Evolutionary conservation across 2,888 invertebrate species (phyloP).

Genomic region (Ochropleura plecta): DNA sequence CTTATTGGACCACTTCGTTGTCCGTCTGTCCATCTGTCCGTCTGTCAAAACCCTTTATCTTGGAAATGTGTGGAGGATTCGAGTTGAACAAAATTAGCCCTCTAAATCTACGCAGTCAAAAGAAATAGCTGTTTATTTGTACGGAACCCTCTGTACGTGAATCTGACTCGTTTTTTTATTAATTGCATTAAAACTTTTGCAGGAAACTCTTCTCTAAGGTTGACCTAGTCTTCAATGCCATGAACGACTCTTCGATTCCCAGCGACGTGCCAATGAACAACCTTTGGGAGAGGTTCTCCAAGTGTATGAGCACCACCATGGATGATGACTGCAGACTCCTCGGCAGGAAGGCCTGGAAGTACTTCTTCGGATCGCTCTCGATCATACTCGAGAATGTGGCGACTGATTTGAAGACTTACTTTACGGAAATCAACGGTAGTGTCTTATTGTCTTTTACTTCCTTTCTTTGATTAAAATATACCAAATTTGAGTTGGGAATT

Average conservation of each 20-base stretch:
- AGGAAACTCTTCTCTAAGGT: constrained; percentile 81
- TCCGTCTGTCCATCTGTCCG: no score
- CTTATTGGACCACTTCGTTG: no score
- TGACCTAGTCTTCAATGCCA: constrained; percentile 78
- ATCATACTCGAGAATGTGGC: constrained; percentile 76
- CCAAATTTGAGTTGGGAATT: neutral
- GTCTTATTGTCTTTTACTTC: no score
- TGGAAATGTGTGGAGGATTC: no score
- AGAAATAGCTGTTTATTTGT: no score
- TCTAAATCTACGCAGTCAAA: no score
- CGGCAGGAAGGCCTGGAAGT: constrained; percentile 76
- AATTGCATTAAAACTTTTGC: constrained; percentile 42
- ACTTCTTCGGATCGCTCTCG: constrained; percentile 79
- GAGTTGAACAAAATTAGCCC: no score
- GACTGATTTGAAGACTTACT: constrained; percentile 80
- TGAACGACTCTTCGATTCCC: constrained; percentile 69
- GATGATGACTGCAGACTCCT: constrained; percentile 71
- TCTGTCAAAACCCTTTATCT: no score
- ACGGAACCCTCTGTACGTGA: no score
- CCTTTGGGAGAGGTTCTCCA: constrained; percentile 77
- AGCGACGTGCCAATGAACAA: constrained; percentile 69
- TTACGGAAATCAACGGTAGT: constrained; percentile 83
- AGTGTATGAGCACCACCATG: constrained; percentile 69
- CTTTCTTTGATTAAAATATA: neutral
- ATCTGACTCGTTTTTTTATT: neutral